phyloP scores from a whole-genome alignment of 2,113 vertebrate species.

The Lampris megalopsis region DNA sequence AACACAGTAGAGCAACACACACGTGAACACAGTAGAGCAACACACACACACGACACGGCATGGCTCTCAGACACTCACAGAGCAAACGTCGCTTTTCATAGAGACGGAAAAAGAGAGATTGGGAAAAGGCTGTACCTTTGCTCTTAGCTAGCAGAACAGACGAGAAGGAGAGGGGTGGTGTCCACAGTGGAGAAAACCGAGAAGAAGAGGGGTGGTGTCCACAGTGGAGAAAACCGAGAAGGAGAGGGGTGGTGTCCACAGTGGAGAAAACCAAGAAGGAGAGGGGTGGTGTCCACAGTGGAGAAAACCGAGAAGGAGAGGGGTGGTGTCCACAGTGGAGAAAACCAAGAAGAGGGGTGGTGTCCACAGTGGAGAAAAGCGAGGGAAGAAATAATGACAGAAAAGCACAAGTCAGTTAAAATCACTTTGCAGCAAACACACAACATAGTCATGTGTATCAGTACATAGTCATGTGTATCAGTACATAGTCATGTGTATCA shows the following conservation, averaged over 20 bases:
- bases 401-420: slow-evolving; percentile 35
- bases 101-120: slow-evolving; percentile 77
- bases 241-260: no score
- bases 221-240: no score
- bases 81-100: slow-evolving; percentile 67
- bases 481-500: no score
- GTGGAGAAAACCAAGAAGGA: no score
- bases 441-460: slow-evolving; percentile 7
- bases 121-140: slow-evolving; percentile 92
- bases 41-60: slow-evolving; percentile 28
- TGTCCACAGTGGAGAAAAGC: no score
- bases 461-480: no score
- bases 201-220: not conserved
- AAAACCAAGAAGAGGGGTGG: no score
- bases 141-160: slow-evolving; percentile 92
- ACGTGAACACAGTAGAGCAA: no score
- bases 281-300: no score
- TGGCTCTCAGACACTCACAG: slow-evolving; percentile 66
- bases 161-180: slow-evolving; percentile 74
- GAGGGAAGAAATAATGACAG: slow-evolving; percentile 33
- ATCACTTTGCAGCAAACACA: slow-evolving; percentile 5
- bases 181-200: slow-evolving; percentile 76
- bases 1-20: no score
- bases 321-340: no score
- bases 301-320: no score